Conservation (phyloP, 2,797 vertebrate genomes). For the Benthosema pterotum region DNA sequence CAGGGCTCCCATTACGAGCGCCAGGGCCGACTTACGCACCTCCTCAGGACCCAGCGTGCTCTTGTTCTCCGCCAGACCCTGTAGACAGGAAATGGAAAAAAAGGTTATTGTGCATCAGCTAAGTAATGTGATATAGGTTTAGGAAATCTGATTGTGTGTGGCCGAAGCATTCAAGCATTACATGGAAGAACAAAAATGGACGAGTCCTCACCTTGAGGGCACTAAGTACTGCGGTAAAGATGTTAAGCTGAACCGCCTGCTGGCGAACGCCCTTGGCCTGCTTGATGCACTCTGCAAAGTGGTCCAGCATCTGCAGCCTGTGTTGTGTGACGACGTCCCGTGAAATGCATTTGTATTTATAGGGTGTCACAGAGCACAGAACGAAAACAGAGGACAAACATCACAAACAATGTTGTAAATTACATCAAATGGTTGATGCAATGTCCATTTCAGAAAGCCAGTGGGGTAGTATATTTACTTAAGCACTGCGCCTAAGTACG, state of each 20-base stretch:
- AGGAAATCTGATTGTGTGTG: not conserved
- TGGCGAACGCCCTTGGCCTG: constrained; percentile 98
- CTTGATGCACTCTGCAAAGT: constrained; percentile 99
- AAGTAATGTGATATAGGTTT: not conserved
- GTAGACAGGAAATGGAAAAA: constrained; percentile 4
- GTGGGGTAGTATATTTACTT: too few relatives aligned
- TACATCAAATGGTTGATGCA: too few relatives aligned
- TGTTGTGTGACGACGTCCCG: constrained; percentile 13
- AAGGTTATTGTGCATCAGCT: not conserved
- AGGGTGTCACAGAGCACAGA: too few relatives aligned
- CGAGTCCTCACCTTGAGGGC: constrained; percentile 89
- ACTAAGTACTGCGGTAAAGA: constrained; percentile 97
- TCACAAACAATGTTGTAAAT: too few relatives aligned
- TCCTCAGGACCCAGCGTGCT: constrained; percentile 97
- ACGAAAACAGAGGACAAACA: too few relatives aligned
- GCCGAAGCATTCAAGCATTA: not conserved
- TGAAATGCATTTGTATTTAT: too few relatives aligned
- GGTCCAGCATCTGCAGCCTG: constrained; percentile 98
- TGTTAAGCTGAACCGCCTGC: constrained; percentile 98
- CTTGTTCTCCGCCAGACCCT: constrained; percentile 99
- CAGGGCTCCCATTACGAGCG: constrained; percentile 95
- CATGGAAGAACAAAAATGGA: not conserved
- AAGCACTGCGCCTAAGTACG: too few relatives aligned
- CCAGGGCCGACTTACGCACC: constrained; percentile 95
- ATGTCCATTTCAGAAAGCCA: too few relatives aligned